Base-by-base conservation (phyloP, 1,140 invertebrate species). In the Trichonephila clavipes region DNA sequence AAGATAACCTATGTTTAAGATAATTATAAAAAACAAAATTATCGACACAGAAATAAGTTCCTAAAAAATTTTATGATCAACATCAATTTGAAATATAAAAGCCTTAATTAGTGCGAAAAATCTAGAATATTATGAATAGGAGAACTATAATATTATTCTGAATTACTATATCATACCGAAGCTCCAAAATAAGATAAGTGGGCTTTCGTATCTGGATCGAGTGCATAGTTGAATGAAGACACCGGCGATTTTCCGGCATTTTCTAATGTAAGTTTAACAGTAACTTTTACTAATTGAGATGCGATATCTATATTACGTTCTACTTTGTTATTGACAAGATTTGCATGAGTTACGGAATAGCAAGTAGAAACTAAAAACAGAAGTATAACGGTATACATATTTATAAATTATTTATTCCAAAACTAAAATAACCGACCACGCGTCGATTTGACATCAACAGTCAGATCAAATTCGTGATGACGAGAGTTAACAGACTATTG, bases 241-340 rank as follows among this genome's bases (percentile, higher is more conserved):
- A 97, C 97, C 62, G 97, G 95, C 90, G 97, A 96, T 95, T 97
- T 97, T 83, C 97, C 97, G 94, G 96, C 97, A 95, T 99, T 99
- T 96, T 99, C 97, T 91, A 99, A 95, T 88, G 97, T 97, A 94
- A 99, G 96, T 95, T 97, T 97, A 7, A 97, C 96, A 19, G 96
- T 96, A 44, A 98, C 97, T 96, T 98, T 99, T 1, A 98, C 98
- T 62, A 99, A 96, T 96, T 99, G 98, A 19, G 98, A 97, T 5
- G 98, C 97, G 87, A 99, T 96, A 96, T 99, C 98, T 91, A 99
- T 97, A 59, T 97, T 97, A 95, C 98, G 96, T 85, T 99, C 98
- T 19, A 98, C 97, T 96, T 98, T 98, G 95, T 97, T 97, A 94
- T 98, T 97, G 59, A 97, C 96, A 86, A 98, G 28, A 12, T 92